Conservation (phyloP, 2,113 vertebrate genomes). For the Verasper variegatus region DNA sequence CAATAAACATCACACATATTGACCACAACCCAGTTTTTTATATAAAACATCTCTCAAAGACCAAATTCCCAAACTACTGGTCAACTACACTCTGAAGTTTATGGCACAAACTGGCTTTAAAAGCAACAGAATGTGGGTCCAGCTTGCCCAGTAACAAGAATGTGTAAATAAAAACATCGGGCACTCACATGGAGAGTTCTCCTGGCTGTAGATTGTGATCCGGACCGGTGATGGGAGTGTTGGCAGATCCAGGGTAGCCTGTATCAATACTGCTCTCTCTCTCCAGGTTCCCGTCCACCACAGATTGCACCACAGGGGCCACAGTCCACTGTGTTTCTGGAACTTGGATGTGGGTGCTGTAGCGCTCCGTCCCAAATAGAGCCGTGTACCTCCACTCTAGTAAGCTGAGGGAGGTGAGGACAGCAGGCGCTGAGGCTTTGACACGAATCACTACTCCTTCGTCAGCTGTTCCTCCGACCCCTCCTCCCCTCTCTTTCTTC, state of each 20-base stretch:
- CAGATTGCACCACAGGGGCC: constrained; percentile 58
- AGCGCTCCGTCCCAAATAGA: constrained; percentile 37
- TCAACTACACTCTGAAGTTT: too few species aligned
- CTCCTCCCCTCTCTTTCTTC: constrained; percentile 41
- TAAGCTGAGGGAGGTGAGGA: constrained; percentile 89
- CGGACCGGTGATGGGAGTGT: constrained; percentile 53
- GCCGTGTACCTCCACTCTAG: constrained; percentile 74
- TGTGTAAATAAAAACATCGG: background rate
- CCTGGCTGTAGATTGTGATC: constrained; percentile 60
- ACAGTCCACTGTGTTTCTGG: constrained; percentile 47
- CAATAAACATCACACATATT: too few species aligned
- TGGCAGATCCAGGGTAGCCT: constrained; percentile 55
- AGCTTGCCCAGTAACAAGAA: too few species aligned
- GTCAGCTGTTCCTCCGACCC: constrained; percentile 15
- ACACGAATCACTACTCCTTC: constrained; percentile 83
- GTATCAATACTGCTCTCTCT: constrained; percentile 69
- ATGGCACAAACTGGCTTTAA: too few species aligned
- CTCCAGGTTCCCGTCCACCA: constrained; percentile 50
- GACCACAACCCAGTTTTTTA: too few species aligned
- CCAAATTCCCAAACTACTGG: too few species aligned
- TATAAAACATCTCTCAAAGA: too few species aligned
- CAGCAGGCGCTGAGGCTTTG: constrained; percentile 86
- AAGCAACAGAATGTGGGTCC: too few species aligned
- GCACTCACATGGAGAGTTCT: constrained; percentile 67
- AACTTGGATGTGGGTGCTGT: constrained; percentile 56